phyloP scores from a whole-genome alignment of 1,140 invertebrate species.

The Cyclargus thomasi region DNA sequence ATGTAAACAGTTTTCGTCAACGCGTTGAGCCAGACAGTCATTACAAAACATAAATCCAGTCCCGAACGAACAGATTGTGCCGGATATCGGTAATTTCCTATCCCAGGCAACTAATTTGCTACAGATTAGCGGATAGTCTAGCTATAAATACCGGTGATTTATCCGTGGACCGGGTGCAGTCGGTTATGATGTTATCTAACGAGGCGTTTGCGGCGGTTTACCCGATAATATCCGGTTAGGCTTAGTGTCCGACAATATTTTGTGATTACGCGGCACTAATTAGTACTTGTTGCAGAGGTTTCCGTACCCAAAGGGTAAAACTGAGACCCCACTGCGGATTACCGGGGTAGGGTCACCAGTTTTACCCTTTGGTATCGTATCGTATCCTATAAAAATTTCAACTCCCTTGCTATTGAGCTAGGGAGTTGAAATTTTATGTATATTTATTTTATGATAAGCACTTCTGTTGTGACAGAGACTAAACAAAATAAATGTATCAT shows the following conservation, averaged over 20 bases:
- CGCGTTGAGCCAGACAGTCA: background rate
- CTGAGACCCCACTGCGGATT: no score
- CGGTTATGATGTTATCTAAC: constrained; percentile 34
- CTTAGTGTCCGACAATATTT: background rate
- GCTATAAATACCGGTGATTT: constrained; percentile 43
- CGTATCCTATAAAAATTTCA: no score
- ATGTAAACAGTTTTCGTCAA: background rate
- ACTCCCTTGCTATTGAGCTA: no score
- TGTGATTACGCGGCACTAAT: background rate
- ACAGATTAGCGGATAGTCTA: constrained; percentile 35
- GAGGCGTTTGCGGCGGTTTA: constrained; percentile 21
- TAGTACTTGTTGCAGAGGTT: background rate
- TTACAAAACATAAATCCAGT: constrained; percentile 15
- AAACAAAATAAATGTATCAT: no score
- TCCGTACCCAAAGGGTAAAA: no score
- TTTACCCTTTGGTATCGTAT: no score
- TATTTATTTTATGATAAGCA: no score
- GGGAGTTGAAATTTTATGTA: no score
- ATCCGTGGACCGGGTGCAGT: constrained; percentile 35
- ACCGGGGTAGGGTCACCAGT: no score
- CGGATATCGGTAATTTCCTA: constrained; percentile 31
- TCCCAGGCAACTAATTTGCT: constrained; percentile 36
- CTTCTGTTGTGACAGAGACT: no score
- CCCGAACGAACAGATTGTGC: background rate
- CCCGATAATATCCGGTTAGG: constrained; percentile 6